Conservation (phyloP, 2,888 invertebrate species). For the Clepsis dumicolana region DNA sequence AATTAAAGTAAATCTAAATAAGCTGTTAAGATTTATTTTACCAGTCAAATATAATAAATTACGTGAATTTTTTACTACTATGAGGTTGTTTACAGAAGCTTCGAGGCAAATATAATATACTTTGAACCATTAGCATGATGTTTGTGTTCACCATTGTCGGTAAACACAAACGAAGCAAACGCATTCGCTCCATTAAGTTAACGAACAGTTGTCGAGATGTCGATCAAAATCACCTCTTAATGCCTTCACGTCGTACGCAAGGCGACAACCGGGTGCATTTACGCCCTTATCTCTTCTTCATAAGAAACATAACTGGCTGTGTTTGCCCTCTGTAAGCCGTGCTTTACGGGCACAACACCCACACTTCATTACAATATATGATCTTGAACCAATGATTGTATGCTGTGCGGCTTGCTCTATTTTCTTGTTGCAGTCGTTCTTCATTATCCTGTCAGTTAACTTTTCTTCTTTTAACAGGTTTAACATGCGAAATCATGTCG, state of each 20-base stretch:
- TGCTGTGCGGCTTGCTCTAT: constrained; percentile 36
- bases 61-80: neutral
- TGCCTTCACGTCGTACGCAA: constrained; percentile 54
- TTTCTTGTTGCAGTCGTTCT: constrained; percentile 35
- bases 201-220: constrained; percentile 85
- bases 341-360: constrained; percentile 79
- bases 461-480: constrained; percentile 24
- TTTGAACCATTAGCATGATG: constrained; percentile 41
- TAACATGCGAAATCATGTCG: constrained; percentile 13
- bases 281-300: constrained; percentile 9
- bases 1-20: neutral
- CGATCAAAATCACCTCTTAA: constrained; percentile 82
- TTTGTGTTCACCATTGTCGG: constrained; percentile 59
- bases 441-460: constrained; percentile 39
- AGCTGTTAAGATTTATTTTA: neutral
- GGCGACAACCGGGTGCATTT: constrained; percentile 7
- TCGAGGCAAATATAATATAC: constrained; percentile 8
- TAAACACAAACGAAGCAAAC: constrained; percentile 68
- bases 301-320: constrained; percentile 7
- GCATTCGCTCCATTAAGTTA: constrained; percentile 81
- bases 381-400: constrained; percentile 44
- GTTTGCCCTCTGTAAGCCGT: constrained; percentile 52
- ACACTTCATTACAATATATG: constrained; percentile 71
- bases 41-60: neutral
- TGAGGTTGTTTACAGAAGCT: neutral